These are phyloP conservation scores for Enteromius mattozi DNA, from an alignment of 2,797 vertebrate genomes.

Conservation along the genomic window DNA sequence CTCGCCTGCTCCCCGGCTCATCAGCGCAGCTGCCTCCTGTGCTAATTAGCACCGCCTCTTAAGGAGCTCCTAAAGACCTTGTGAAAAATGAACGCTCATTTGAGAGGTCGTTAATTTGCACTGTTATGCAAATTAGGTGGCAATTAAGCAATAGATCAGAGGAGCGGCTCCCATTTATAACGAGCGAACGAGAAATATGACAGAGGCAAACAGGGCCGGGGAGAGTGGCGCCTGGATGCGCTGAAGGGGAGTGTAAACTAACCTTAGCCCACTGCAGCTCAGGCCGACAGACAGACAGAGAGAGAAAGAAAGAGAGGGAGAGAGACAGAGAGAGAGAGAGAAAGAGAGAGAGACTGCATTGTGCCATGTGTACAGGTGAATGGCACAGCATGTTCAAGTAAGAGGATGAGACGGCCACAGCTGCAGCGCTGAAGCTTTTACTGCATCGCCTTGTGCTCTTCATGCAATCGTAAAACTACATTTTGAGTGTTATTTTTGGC, in stretches of 20 bases:
- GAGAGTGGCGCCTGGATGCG: constrained; percentile 56
- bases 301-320: constrained; percentile 2
- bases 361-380: constrained; percentile 42
- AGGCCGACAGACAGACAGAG: background rate
- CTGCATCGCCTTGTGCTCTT: constrained; percentile 8
- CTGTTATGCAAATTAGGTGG: constrained; percentile 89
- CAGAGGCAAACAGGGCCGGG: constrained; percentile 78
- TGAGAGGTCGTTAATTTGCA: constrained; percentile 90
- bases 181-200: constrained; percentile 82
- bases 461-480: constrained; percentile 17
- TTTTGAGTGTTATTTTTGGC: constrained; percentile 10
- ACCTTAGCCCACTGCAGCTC: constrained; percentile 34
- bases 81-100: constrained; percentile 89
- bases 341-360: constrained; percentile 10
- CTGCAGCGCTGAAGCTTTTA: constrained; percentile 6
- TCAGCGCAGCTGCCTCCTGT: constrained; percentile 84
- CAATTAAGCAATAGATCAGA: constrained; percentile 88
- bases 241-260: constrained; percentile 48
- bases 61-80: constrained; percentile 90
- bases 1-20: constrained; percentile 74
- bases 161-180: constrained; percentile 86
- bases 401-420: background rate
- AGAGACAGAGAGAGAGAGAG: background rate
- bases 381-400: constrained; percentile 11
- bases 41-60: constrained; percentile 87